These are phyloP conservation scores for Pollenia labialis DNA, from an alignment of 2,888 invertebrate species.

Conservation along the genomic window DNA sequence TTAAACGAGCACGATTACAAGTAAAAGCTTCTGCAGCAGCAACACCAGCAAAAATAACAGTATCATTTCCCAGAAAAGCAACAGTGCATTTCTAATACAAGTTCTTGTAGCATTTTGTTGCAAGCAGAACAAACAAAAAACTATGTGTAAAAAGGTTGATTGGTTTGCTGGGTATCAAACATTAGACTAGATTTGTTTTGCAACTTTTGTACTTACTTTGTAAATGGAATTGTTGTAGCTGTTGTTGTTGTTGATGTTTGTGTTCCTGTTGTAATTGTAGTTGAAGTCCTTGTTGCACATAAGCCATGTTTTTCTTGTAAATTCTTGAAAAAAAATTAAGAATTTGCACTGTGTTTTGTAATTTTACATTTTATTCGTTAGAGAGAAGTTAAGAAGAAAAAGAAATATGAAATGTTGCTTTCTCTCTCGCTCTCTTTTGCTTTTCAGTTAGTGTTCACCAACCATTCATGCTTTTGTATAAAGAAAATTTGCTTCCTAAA, in stretches of 20 bases:
- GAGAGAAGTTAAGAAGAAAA: not conserved
- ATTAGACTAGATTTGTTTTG: conserved; percentile 16
- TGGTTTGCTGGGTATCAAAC: not conserved
- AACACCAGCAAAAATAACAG: not conserved
- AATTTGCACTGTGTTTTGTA: not conserved
- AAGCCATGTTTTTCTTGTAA: conserved; percentile 64
- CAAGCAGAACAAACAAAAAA: not conserved
- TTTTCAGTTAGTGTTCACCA: not conserved
- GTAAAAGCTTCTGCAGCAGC: not conserved
- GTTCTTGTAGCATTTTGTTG: conserved; percentile 1
- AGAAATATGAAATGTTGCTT: not conserved
- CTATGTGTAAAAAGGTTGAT: not conserved
- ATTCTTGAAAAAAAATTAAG: conserved; percentile 15
- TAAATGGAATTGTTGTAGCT: conserved; percentile 52
- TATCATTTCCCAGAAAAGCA: not conserved
- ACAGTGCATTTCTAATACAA: not conserved
- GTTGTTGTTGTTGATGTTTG: conserved; percentile 37
- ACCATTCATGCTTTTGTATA: conserved; percentile 2
- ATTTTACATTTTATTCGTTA: conserved; percentile 53
- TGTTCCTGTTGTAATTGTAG: conserved; percentile 39
- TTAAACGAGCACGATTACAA: conserved; percentile 5
- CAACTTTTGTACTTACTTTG: conserved; percentile 56
- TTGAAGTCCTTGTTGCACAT: conserved; percentile 64
- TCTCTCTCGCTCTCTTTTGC: not conserved
- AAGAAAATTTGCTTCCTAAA: not conserved